Base-by-base conservation (phyloP, 2,113 vertebrate species). In the Ivindomyrus marchei region DNA sequence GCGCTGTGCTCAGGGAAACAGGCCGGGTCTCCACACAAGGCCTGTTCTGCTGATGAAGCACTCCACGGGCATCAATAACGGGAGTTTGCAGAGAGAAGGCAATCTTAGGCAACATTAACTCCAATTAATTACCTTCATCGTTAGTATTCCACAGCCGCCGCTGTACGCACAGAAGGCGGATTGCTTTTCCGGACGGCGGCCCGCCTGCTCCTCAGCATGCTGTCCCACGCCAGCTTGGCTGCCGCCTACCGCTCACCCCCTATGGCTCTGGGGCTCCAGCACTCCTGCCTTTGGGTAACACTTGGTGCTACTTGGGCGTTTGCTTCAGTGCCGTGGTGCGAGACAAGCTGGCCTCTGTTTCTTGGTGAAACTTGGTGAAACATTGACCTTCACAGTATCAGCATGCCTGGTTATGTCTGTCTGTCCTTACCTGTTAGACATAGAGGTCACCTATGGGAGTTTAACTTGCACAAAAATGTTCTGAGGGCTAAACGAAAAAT, bases 81-180 rank as follows among this genome's bases (percentile, higher is more conserved):
- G 88, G 70, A 88, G 91, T 89, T 91, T 89, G 90, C 89, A 52
- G 84, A 89, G 91, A 89, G 85, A 80, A 36, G 70, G 74, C 58
- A 66, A 88, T 92, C 90, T 90, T 91, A 92, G 90, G 84, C 89
- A 91, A 90, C 93, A 94, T 95, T 96, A 95, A 94, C 92, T 91
- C 91, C 91, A 94, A 94, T 95, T 95, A 96, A 96, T 95, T 94
- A 94, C 93, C 90, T 90, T 80, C 87, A 92, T 92, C 92, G 95
- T 95, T 96, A 93, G 92, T 95, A 94, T 95, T 95, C 94, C 93
- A 91, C 93, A 90, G 92, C 92, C 80, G 24, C 87, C 45, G 17
- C 74, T 42, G 17, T 6, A 13, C 3, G 15, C 74, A 7, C 36
- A 39, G 74, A 42, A 80, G 36, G 74, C 74, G 5, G 70, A 42